Percentiles rank a stretch among this genome's conserved stretches.
These are phyloP conservation scores for Kryphioiulus occultus DNA, from an alignment of 2,888 invertebrate genomes.

Conservation along the genomic window DNA sequence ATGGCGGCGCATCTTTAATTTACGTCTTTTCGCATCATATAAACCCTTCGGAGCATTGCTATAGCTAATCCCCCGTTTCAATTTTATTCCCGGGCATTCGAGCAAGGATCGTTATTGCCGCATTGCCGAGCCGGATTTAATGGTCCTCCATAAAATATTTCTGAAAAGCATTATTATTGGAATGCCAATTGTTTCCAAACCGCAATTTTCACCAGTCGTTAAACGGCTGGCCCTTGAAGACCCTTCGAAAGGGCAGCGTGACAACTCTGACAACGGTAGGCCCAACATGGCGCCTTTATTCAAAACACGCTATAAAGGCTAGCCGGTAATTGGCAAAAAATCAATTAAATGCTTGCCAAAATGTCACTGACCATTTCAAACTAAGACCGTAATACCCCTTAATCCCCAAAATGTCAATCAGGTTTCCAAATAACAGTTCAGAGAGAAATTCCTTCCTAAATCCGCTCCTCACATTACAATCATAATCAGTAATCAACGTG, in stretches of 20 bases:
- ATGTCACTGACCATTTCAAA: too few species aligned
- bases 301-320: too few species aligned
- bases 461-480: too few species aligned
- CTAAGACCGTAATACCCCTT: too few species aligned
- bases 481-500: too few species aligned
- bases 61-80: background rate
- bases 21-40: conserved; percentile 13
- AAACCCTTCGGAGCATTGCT: background rate
- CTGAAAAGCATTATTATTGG: conserved; percentile 35
- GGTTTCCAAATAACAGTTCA: too few species aligned
- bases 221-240: background rate
- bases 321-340: background rate
- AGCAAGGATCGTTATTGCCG: background rate
- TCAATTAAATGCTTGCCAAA: too few species aligned
- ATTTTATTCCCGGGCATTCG: background rate
- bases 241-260: background rate
- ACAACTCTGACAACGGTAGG: background rate
- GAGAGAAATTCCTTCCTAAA: too few species aligned
- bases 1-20: conserved; percentile 31
- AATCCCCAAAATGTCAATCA: too few species aligned
- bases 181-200: conserved; percentile 35
- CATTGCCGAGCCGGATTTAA: conserved; percentile 20
- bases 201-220: conserved; percentile 19
- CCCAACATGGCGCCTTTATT: background rate
- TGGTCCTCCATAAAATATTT: conserved; percentile 6